Evolutionary conservation across 2,113 vertebrate species (phyloP).

Genomic region (Catharus fuscescens): DNA sequence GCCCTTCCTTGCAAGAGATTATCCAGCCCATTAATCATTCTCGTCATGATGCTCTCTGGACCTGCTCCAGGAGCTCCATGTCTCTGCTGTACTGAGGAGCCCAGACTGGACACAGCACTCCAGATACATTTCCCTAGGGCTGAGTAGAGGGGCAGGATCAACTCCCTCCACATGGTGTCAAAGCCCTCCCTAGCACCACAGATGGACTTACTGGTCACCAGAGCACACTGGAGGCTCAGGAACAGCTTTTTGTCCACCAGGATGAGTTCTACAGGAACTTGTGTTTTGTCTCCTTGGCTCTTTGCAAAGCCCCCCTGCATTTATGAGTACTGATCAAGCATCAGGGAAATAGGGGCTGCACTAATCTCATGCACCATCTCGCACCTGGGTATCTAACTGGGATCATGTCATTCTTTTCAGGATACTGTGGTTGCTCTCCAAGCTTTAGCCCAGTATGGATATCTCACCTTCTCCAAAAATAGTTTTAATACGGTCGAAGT

Average conservation of each 20-base stretch:
- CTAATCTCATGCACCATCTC: not conserved
- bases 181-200: not conserved
- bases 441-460: slow-evolving; percentile 66
- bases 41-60: not conserved
- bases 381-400: not conserved
- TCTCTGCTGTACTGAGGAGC: not conserved
- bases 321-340: not conserved
- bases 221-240: not conserved
- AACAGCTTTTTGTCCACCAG: not conserved
- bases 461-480: slow-evolving; percentile 55
- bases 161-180: not conserved
- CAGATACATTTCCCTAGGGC: not conserved
- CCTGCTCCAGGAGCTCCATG: not conserved
- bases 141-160: not conserved
- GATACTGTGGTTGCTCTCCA: slow-evolving; percentile 73
- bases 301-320: not conserved
- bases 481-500: slow-evolving; percentile 15
- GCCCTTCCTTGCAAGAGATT: not conserved
- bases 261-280: not conserved
- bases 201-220: not conserved
- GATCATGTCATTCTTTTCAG: slow-evolving; percentile 37
- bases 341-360: not conserved
- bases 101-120: not conserved
- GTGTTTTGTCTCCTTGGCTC: not conserved
- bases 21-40: not conserved